A percentile compares a stretch with the other conserved stretches of the same genome.
phyloP scores from a whole-genome alignment of 2,888 invertebrate genomes.

The Clivina fossor region DNA sequence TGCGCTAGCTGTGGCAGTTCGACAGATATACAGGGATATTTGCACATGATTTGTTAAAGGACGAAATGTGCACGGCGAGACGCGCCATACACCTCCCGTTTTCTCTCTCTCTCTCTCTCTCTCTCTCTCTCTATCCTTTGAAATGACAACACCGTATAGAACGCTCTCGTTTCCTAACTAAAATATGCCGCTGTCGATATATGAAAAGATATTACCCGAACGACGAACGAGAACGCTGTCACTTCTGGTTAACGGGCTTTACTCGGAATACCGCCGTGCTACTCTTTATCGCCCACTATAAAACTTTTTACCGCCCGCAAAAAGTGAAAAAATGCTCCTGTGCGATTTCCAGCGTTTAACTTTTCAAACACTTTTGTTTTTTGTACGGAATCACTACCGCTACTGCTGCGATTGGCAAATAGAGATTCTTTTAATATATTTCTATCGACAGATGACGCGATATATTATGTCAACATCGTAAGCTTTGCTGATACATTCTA shows the following conservation, averaged over 20 bases:
- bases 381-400: no score
- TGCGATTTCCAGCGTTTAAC: constrained; percentile 15
- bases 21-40: constrained; percentile 31
- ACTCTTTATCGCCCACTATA: constrained; percentile 32
- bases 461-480: no score
- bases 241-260: constrained; percentile 25
- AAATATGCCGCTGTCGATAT: constrained; percentile 31
- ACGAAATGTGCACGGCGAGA: constrained; percentile 13
- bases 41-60: constrained; percentile 32
- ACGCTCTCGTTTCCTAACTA: constrained; percentile 2
- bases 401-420: no score
- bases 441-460: no score
- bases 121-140: no score
- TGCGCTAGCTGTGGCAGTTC: constrained; percentile 22
- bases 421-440: no score
- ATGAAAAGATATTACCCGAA: constrained; percentile 33
- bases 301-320: constrained; percentile 28
- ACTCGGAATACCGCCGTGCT: no score
- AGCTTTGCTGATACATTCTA: no score
- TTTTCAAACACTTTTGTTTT: constrained; percentile 13
- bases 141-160: no score
- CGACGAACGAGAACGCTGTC: constrained; percentile 30
- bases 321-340: constrained; percentile 18
- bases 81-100: constrained; percentile 18
- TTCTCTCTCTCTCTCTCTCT: background rate